Conservation (phyloP, 2,888 invertebrate species). For the Poecilus cupreus region DNA sequence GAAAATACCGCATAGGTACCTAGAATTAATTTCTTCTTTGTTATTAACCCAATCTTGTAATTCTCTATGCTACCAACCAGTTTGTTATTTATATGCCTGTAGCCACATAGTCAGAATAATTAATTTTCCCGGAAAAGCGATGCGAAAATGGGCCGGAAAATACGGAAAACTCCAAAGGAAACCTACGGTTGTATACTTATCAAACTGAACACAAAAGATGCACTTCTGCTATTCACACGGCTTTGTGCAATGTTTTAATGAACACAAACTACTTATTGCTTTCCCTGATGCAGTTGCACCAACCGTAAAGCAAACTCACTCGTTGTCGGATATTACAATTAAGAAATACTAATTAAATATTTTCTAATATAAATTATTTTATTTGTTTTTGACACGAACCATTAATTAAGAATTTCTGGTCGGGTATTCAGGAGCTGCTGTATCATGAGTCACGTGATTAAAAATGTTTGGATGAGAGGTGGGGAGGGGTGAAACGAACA, state of each 20-base stretch:
- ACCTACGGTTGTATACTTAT: neutral
- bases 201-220: constrained; percentile 1
- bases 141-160: neutral
- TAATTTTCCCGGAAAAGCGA: constrained; percentile 1
- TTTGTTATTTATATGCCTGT: constrained; percentile 25
- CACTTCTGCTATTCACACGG: neutral
- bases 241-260: constrained; percentile 30
- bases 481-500: neutral
- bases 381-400: constrained; percentile 30
- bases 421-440: constrained; percentile 15
- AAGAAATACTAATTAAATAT: constrained; percentile 21
- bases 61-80: neutral
- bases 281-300: neutral
- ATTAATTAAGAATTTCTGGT: constrained; percentile 32
- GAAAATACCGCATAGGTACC: constrained; percentile 41
- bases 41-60: constrained; percentile 32
- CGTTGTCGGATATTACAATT: no score
- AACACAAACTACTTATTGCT: constrained; percentile 16
- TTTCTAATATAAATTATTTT: constrained; percentile 9
- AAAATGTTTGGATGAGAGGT: neutral
- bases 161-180: constrained; percentile 1
- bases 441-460: constrained; percentile 38
- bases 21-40: constrained; percentile 49
- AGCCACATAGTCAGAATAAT: constrained; percentile 31
- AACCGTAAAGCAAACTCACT: constrained; percentile 22